Conservation (phyloP, 2,888 invertebrate genomes). For the Alviniconcha strummeri region DNA sequence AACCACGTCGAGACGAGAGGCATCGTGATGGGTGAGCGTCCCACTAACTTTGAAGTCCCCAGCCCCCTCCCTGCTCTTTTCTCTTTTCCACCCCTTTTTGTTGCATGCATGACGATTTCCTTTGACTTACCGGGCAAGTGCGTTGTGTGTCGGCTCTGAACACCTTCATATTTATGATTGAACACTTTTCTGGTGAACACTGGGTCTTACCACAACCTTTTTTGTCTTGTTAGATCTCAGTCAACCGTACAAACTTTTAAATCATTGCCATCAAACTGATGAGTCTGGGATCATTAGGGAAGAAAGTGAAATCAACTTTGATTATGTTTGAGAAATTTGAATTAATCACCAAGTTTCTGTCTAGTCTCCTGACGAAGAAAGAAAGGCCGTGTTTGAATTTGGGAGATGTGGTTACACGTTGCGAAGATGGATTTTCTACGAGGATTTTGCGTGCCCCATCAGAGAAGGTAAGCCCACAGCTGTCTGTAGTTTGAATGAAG, state of each 20-base stretch:
- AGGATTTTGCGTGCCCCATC: slow-evolving; percentile 25
- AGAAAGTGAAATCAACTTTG: not conserved
- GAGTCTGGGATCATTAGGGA: too few species aligned
- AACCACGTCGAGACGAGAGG: slow-evolving; percentile 22
- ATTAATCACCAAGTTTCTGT: slow-evolving; percentile 29
- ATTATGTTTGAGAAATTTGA: slow-evolving; percentile 24
- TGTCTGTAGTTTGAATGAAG: slow-evolving; percentile 21
- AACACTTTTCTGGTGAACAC: slow-evolving; percentile 33
- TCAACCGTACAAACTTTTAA: too few species aligned
- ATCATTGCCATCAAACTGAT: too few species aligned
- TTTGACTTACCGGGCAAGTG: slow-evolving; percentile 20
- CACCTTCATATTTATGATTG: slow-evolving; percentile 30
- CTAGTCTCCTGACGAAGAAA: slow-evolving; percentile 26
- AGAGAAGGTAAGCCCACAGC: slow-evolving; percentile 32
- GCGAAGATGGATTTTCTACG: slow-evolving; percentile 22
- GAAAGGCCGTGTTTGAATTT: slow-evolving; percentile 34
- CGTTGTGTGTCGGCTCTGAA: slow-evolving; percentile 31
- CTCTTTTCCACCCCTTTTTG: not conserved
- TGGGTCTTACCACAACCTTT: slow-evolving; percentile 12
- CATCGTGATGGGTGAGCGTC: slow-evolving; percentile 33
- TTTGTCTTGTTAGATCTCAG: too few species aligned
- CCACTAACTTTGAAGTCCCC: not conserved
- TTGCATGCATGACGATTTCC: slow-evolving; percentile 22
- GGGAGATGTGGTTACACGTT: slow-evolving; percentile 30
- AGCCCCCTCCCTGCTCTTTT: not conserved